A percentile compares a stretch with the other conserved stretches of the same genome.
These are phyloP conservation scores for Coracopsis vasa DNA, from an alignment of 2,113 vertebrate species.

Conservation along the genomic window DNA sequence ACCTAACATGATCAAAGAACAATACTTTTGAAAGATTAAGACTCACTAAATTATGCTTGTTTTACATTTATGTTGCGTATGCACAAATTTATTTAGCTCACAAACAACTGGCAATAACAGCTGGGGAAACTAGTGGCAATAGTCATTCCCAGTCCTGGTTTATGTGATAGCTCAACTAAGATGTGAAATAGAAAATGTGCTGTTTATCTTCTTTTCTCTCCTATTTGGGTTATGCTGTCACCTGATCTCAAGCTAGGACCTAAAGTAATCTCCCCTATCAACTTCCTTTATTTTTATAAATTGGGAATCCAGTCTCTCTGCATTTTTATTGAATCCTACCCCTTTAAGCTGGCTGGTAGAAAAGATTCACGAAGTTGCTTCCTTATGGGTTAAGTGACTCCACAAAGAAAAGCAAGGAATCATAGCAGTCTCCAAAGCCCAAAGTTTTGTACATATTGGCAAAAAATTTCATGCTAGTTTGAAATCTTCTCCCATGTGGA, in stretches of 20 bases:
- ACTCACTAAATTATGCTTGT: not conserved
- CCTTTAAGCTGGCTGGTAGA: not conserved
- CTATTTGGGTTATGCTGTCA: not conserved
- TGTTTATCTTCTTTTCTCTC: not conserved
- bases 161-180: not conserved
- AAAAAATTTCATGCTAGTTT: not conserved
- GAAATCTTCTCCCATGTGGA: not conserved
- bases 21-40: not conserved
- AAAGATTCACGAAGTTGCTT: not conserved
- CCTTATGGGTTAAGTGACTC: not conserved
- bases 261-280: not conserved
- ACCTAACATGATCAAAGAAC: not conserved
- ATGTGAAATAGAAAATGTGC: not conserved
- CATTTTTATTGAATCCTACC: not conserved
- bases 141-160: not conserved
- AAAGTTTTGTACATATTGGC: not conserved
- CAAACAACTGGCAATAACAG: not conserved
- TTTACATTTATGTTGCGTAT: not conserved
- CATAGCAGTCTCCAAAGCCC: not conserved
- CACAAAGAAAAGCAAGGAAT: not conserved
- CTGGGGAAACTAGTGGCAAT: not conserved
- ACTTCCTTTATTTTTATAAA: not conserved
- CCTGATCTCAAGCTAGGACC: not conserved
- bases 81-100: not conserved
- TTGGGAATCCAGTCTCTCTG: not conserved